These are phyloP conservation scores for Periphyllus acericola DNA, from an alignment of 2,888 invertebrate species.

Conservation along the genomic window DNA sequence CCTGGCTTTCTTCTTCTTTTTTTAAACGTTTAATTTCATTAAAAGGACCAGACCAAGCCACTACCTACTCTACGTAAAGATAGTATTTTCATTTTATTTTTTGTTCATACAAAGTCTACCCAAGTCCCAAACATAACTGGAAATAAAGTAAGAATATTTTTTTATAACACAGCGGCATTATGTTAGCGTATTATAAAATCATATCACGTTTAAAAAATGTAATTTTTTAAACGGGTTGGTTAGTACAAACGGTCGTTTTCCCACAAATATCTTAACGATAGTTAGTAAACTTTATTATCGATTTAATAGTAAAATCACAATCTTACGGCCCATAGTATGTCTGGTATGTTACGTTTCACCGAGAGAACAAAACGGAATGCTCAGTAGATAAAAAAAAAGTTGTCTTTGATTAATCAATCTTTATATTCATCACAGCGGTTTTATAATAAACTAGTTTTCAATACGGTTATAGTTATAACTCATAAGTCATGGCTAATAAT, in stretches of 20 bases:
- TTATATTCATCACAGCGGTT: background rate
- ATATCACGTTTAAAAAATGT: too few relatives aligned
- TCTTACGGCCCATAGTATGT: too few relatives aligned
- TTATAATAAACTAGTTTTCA: background rate
- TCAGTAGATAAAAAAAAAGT: background rate
- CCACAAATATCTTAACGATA: too few relatives aligned
- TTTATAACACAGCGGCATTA: background rate
- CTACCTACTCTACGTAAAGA: background rate
- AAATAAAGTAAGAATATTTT: background rate
- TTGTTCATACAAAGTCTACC: background rate
- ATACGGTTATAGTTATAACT: background rate
- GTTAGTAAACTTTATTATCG: too few relatives aligned
- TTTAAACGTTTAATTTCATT: slow-evolving; percentile 18
- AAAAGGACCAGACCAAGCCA: background rate
- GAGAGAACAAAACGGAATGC: background rate
- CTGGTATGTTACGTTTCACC: background rate
- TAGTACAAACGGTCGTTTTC: too few relatives aligned
- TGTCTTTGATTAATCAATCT: background rate
- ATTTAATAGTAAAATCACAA: too few relatives aligned
- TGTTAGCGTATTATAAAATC: too few relatives aligned
- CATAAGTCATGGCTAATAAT: too few relatives aligned
- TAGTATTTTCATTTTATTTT: background rate
- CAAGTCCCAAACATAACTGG: background rate
- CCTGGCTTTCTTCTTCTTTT: background rate
- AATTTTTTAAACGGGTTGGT: too few relatives aligned